phyloP scores from a whole-genome alignment of 2,113 vertebrate genomes.

The Leuciscus idus region DNA sequence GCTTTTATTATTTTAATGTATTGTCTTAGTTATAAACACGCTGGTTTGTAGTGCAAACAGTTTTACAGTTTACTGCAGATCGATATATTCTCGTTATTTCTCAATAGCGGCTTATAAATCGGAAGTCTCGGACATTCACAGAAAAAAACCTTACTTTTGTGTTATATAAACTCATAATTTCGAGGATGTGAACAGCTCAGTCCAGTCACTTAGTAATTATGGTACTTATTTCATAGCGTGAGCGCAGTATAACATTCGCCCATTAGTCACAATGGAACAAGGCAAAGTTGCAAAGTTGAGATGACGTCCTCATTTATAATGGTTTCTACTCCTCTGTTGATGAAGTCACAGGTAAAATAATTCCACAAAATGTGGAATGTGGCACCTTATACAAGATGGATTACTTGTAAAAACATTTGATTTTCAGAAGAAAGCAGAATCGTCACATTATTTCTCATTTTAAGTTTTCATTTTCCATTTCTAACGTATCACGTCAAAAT shows the following conservation, averaged over 20 bases:
- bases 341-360: neutral
- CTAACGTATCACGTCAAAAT: neutral
- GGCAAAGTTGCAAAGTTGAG: neutral
- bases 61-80: too few relatives aligned
- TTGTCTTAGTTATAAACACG: too few relatives aligned
- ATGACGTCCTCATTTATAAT: neutral
- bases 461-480: constrained; percentile 7
- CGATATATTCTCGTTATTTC: too few relatives aligned
- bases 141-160: too few relatives aligned
- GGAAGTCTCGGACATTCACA: too few relatives aligned
- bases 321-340: neutral
- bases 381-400: neutral
- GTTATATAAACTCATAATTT: neutral
- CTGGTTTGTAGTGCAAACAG: too few relatives aligned
- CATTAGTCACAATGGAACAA: neutral
- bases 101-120: too few relatives aligned
- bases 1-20: too few relatives aligned
- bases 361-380: neutral
- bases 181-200: neutral
- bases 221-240: neutral
- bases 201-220: neutral
- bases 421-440: neutral
- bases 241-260: neutral
- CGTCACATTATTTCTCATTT: neutral
- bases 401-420: neutral